Percentiles rank a stretch among this genome's conserved stretches.
phyloP scores from a whole-genome alignment of 2,113 vertebrate genomes.

The Ophiodon elongatus region DNA sequence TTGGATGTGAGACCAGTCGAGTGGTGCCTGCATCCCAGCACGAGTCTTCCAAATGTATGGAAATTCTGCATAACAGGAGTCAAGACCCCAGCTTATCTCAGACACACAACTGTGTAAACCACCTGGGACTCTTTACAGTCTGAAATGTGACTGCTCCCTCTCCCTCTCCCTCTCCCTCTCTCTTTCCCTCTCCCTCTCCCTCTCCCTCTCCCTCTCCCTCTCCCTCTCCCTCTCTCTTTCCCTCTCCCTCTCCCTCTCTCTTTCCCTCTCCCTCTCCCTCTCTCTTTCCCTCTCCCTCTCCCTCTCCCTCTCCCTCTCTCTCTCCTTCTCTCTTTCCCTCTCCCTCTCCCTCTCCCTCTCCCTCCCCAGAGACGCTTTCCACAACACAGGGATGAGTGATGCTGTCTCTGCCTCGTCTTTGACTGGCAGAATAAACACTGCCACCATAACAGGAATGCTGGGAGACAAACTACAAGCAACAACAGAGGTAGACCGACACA shows the following conservation, averaged over 20 bases:
- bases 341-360: neutral
- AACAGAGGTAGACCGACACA: slow-evolving; percentile 64
- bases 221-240: slow-evolving; percentile 22
- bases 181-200: neutral
- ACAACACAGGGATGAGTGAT: slow-evolving; percentile 71
- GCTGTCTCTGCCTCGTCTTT: slow-evolving; percentile 61
- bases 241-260: neutral
- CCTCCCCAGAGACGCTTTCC: slow-evolving; percentile 18
- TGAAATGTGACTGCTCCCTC: slow-evolving; percentile 65
- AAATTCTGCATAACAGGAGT: slow-evolving; percentile 65
- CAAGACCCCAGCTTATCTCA: slow-evolving; percentile 69
- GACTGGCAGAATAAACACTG: slow-evolving; percentile 76
- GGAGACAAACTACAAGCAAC: slow-evolving; percentile 73
- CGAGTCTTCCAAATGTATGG: slow-evolving; percentile 37
- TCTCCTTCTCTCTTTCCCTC: no score
- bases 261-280: slow-evolving; percentile 9
- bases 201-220: neutral
- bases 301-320: slow-evolving; percentile 37
- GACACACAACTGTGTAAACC: slow-evolving; percentile 57
- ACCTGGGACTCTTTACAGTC: slow-evolving; percentile 67
- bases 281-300: slow-evolving; percentile 28
- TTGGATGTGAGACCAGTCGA: slow-evolving; percentile 37
- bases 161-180: neutral
- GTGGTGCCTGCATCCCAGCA: neutral
- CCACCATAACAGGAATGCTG: slow-evolving; percentile 60